Base-by-base conservation (phyloP, 1,140 invertebrate species). In the Ephestia elutella region DNA sequence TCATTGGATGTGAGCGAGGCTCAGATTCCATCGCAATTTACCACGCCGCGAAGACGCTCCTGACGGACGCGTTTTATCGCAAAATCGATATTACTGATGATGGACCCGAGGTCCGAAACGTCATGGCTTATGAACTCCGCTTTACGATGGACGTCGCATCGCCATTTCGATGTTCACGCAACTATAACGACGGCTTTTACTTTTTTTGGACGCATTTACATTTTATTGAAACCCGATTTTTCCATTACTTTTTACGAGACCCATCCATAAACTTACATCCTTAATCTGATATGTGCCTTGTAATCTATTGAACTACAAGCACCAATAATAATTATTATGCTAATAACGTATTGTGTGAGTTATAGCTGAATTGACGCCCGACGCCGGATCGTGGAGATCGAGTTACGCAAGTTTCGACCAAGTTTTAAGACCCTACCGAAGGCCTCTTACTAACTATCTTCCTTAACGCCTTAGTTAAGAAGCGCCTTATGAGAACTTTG, bases 401-500 rank as follows among this genome's bases (percentile, higher is more conserved):
- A 86, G 79, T 87, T 85, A 85, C 78, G 72, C 75, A 85, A 86
- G 85, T 84, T 85, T 77, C 70, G 68, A 65, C 73, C 70, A 86
- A 88, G 83, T 88, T 84, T 81, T 85, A 86, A 87, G 83, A 86
- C 83, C 82, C 78, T 73, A 75, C 79, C 78, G 78, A 86, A 87
- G 85, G 80, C 82, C 82, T 83, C 85, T 84, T 73, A 82, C 80
- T 80, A 85, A 86, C 82, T 87, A 87, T 87, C 80, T 84, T 86
- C 82, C 83, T 86, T 87, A 85, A 86, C 80, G 82, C 81, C 81
- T 85, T 86, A 86, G 81, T 85, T 85, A 86, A 87, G 81, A 81
- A 87, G 77, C 80, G 81, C 70, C 82, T 85, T 87, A 86, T 83
- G 82, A 85, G 82, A 87, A 87, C 81, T 85, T 86, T 83, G 85